Evolutionary conservation across 2,797 vertebrate genomes (phyloP).

Genomic region (Sparidentex hasta): DNA sequence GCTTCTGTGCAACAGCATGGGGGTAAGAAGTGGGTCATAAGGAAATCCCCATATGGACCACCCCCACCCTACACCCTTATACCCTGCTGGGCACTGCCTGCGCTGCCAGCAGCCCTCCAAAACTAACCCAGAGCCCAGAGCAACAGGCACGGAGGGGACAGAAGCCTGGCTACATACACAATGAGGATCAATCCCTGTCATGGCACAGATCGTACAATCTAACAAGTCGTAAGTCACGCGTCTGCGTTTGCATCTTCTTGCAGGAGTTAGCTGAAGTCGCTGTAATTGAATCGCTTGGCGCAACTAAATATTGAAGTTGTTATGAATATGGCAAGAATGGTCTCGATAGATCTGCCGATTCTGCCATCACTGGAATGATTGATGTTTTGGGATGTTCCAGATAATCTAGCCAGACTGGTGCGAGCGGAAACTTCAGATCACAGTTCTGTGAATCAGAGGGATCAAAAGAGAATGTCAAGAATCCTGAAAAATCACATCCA

Average conservation of each 20-base stretch:
- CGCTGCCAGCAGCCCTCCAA: constrained; percentile 48
- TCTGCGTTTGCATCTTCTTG: neutral
- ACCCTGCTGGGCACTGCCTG: constrained; percentile 36
- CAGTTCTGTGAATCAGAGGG: neutral
- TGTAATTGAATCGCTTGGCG: neutral
- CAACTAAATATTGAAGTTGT: neutral
- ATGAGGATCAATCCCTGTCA: constrained; percentile 1
- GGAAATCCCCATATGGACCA: constrained; percentile 81
- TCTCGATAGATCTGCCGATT: neutral
- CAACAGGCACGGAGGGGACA: constrained; percentile 18
- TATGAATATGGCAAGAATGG: neutral
- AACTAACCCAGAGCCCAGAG: constrained; percentile 51
- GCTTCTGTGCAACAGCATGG: constrained; percentile 55
- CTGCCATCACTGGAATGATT: neutral
- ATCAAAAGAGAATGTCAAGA: constrained; percentile 4
- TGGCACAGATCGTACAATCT: constrained; percentile 17
- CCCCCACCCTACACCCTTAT: constrained; percentile 18
- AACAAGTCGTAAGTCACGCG: constrained; percentile 4
- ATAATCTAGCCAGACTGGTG: neutral
- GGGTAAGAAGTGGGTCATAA: constrained; percentile 77
- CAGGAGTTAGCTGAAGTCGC: neutral
- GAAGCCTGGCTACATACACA: neutral
- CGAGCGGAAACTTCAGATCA: neutral
- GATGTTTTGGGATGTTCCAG: constrained; percentile 1
- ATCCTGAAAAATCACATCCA: neutral